Conservation (phyloP, 2,888 invertebrate genomes). For the Lasioglossum morio region DNA sequence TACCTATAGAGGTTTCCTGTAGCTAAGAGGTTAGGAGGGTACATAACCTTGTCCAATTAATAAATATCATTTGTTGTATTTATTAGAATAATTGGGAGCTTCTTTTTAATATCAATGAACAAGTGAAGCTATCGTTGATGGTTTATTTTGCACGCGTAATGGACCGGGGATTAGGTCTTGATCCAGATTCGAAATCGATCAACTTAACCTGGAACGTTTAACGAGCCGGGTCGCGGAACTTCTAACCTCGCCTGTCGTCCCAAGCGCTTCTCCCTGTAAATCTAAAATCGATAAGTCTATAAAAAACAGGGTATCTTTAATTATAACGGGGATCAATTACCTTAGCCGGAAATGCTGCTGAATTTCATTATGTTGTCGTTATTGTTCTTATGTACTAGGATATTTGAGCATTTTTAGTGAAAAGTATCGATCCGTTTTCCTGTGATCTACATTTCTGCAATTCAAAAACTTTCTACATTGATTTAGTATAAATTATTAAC, state of each 20-base stretch:
- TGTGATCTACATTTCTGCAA: background rate
- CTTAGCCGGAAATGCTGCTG: background rate
- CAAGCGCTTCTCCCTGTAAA: conserved; percentile 24
- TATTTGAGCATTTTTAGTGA: background rate
- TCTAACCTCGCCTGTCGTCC: conserved; percentile 28
- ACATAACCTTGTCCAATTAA: too few relatives aligned
- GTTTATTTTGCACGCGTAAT: background rate
- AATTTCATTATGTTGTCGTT: background rate
- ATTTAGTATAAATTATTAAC: background rate
- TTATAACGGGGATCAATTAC: conserved; percentile 9
- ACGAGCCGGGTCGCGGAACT: conserved; percentile 48
- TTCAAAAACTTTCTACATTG: background rate
- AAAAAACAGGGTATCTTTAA: conserved; percentile 24
- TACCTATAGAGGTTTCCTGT: too few relatives aligned
- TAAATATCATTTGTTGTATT: too few relatives aligned
- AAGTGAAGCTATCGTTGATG: too few relatives aligned
- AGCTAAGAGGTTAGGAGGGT: too few relatives aligned
- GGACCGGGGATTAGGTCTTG: conserved; percentile 17
- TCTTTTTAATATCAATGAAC: too few relatives aligned
- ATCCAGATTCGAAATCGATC: conserved; percentile 50
- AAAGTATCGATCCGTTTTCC: background rate
- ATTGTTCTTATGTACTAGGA: background rate
- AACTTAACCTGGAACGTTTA: conserved; percentile 37
- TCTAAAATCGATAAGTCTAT: conserved; percentile 50
- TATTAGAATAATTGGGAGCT: too few relatives aligned